Percentiles rank a stretch among this genome's conserved stretches.
phyloP scores from a whole-genome alignment of 2,797 vertebrate genomes.

The Amblyopsis hoosieri region DNA sequence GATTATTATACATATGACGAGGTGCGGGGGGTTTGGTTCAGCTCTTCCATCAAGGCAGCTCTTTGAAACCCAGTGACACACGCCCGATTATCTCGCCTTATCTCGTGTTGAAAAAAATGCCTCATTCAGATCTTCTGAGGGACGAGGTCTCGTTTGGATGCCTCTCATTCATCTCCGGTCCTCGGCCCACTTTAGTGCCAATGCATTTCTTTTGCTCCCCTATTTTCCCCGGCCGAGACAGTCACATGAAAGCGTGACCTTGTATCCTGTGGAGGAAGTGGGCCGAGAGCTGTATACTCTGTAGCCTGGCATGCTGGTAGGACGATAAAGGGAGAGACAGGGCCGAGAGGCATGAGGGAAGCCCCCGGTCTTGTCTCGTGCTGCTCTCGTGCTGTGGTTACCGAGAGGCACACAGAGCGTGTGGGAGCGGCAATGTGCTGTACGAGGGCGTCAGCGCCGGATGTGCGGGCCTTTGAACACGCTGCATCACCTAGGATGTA shows the following conservation, averaged over 20 bases:
- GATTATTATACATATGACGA: constrained; percentile 31
- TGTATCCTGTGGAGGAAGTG: constrained; percentile 66
- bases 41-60: constrained; percentile 59
- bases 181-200: constrained; percentile 21
- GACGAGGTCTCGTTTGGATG: constrained; percentile 56
- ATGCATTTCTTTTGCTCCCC: constrained; percentile 59
- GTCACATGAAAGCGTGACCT: constrained; percentile 66
- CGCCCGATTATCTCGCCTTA: constrained; percentile 65
- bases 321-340: constrained; percentile 67
- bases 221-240: constrained; percentile 58
- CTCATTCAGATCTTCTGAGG: constrained; percentile 68
- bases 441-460: constrained; percentile 67
- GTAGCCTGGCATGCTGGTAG: constrained; percentile 68
- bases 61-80: constrained; percentile 68
- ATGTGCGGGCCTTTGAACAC: constrained; percentile 68
- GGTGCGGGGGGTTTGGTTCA: constrained; percentile 36
- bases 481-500: constrained; percentile 26
- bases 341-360: constrained; percentile 62
- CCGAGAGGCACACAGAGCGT: constrained; percentile 66
- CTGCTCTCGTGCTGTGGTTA: constrained; percentile 65
- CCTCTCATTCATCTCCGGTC: constrained; percentile 65
- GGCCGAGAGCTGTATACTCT: constrained; percentile 50
- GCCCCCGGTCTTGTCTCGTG: constrained; percentile 63
- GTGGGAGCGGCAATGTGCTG: constrained; percentile 73
- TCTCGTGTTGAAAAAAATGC: constrained; percentile 73